Evolutionary conservation across 2,113 vertebrate species (phyloP).

Genomic region (Antigone vipio): DNA sequence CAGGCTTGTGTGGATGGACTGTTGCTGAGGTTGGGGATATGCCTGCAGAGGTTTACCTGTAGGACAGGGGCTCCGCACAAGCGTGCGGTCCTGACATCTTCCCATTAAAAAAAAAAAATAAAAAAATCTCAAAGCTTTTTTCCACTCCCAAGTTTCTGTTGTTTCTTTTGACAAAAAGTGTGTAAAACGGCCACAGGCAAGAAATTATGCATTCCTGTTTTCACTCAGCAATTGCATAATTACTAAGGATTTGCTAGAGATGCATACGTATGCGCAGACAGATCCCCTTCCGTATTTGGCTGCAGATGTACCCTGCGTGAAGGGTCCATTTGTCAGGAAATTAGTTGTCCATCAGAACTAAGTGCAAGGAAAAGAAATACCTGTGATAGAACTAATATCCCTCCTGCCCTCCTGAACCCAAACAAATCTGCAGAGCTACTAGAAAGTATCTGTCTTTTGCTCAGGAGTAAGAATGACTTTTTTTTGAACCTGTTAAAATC

Average conservation of each 20-base stretch:
- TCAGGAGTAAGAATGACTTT: neutral
- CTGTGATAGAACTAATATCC: neutral
- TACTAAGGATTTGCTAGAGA: neutral
- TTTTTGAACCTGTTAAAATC: neutral
- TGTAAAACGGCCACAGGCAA: neutral
- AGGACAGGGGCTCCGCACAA: neutral
- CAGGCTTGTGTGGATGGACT: neutral
- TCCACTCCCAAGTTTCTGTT: rapidly evolving
- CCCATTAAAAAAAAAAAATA: neutral
- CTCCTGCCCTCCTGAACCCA: no score
- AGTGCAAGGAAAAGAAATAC: neutral
- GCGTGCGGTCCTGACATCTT: neutral
- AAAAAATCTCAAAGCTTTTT: neutral
- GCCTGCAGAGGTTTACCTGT: neutral
- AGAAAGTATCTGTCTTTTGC: neutral
- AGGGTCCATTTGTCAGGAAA: neutral
- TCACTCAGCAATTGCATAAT: neutral
- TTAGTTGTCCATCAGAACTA: neutral
- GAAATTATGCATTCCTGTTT: neutral
- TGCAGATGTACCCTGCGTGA: neutral
- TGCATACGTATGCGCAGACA: rapidly evolving
- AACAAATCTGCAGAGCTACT: neutral
- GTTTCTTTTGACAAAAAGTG: neutral
- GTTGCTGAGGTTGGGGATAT: neutral
- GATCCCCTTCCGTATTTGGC: neutral